These are phyloP conservation scores for Nothocercus nigrocapillus DNA, from an alignment of 2,113 vertebrate species.

Conservation along the genomic window DNA sequence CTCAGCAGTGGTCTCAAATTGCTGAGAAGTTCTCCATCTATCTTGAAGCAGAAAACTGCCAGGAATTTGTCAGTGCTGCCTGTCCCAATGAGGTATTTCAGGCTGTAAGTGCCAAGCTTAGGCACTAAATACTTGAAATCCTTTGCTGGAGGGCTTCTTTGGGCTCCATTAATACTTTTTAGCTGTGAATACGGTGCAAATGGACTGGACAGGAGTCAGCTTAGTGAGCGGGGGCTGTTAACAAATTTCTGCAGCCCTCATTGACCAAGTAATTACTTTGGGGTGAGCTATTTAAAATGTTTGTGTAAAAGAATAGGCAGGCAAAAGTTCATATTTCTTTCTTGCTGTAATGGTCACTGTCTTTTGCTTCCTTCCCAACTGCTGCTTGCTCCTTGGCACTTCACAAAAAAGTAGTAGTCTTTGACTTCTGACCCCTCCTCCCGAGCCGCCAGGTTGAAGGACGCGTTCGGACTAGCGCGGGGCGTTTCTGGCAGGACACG, in stretches of 20 bases:
- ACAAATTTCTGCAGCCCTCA: not conserved
- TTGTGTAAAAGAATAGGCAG: not conserved
- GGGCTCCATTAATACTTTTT: conserved; percentile 12
- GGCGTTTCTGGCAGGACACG: not conserved
- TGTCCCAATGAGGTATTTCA: not conserved
- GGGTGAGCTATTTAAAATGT: not conserved
- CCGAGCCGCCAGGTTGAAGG: not conserved
- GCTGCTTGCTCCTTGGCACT: not conserved
- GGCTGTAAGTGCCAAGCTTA: not conserved
- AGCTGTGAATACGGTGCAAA: not conserved
- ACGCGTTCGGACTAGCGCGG: not conserved
- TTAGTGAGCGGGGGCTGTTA: not conserved
- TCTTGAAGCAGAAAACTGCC: conserved; percentile 31
- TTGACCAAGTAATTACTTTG: not conserved
- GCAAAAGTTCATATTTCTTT: not conserved
- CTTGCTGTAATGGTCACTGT: not conserved
- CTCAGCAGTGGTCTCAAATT: conserved; percentile 58
- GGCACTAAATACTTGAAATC: not conserved
- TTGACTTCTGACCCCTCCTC: not conserved
- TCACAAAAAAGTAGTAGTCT: not conserved
- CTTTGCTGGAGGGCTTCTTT: conserved; percentile 19
- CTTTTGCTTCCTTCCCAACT: not conserved
- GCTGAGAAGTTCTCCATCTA: conserved; percentile 5
- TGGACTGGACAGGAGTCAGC: not conserved
- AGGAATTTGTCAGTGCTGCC: conserved; percentile 38